Conservation (phyloP, 1,140 invertebrate species). For the Platorchestia sp. region DNA sequence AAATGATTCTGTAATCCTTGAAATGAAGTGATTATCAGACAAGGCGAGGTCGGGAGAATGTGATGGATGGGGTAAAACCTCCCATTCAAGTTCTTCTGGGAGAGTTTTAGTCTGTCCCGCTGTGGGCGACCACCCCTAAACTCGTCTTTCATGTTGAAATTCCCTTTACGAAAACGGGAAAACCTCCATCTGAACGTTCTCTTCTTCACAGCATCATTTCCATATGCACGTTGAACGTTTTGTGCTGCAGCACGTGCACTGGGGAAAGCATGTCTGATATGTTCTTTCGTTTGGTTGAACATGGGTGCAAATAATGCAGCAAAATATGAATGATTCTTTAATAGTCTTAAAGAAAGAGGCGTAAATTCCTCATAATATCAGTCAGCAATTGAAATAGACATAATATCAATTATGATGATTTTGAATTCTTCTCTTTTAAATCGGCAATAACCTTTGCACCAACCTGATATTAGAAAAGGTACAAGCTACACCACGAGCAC, state of each 20-base stretch:
- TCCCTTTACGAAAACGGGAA: constrained; percentile 1
- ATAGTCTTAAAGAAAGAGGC: background rate
- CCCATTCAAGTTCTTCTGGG: too few species aligned
- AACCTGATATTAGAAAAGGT: too few species aligned
- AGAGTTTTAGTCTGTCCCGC: too few species aligned
- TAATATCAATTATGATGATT: background rate
- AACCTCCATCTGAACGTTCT: background rate
- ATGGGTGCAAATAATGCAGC: constrained; percentile 21
- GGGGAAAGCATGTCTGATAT: background rate
- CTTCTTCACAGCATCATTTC: constrained; percentile 34
- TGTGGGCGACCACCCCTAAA: background rate
- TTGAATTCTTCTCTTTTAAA: constrained; percentile 1
- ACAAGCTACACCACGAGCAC: too few species aligned
- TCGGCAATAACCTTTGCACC: background rate
- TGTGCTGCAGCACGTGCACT: background rate
- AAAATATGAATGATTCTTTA: constrained; percentile 18
- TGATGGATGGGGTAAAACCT: too few species aligned
- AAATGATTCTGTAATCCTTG: too few species aligned
- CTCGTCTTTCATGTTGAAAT: constrained; percentile 21
- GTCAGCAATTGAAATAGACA: background rate
- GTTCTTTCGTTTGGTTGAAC: background rate
- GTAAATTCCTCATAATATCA: background rate
- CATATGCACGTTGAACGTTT: constrained; percentile 26
- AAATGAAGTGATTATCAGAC: too few species aligned
- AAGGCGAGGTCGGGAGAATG: too few species aligned